Evolutionary conservation across 2,113 vertebrate genomes (phyloP).

Genomic region (Rhadina sibilatrix): DNA sequence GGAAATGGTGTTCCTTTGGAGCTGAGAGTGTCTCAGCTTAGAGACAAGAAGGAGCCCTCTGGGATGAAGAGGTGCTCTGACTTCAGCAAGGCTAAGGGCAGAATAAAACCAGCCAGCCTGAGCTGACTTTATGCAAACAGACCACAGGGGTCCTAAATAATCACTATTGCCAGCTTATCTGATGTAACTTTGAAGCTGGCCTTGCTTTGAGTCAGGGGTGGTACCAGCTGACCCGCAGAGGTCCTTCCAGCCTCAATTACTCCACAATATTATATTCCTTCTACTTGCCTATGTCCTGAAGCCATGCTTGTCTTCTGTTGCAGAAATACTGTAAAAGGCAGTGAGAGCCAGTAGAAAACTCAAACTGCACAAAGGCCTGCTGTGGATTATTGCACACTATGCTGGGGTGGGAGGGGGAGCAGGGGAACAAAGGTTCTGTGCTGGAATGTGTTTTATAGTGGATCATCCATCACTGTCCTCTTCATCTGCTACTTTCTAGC

Average conservation of each 20-base stretch:
- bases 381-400: background rate
- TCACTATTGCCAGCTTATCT: background rate
- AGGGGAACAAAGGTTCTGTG: background rate
- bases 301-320: background rate
- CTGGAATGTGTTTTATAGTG: background rate
- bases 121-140: background rate
- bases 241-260: background rate
- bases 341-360: background rate
- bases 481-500: background rate
- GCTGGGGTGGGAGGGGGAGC: background rate
- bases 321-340: background rate
- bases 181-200: background rate
- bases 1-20: background rate
- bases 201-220: background rate
- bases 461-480: background rate
- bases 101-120: background rate
- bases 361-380: background rate
- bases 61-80: background rate
- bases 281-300: background rate
- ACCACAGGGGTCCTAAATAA: slow-evolving; percentile 5
- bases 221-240: background rate
- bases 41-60: background rate
- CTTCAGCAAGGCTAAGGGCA: background rate
- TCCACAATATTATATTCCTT: background rate
- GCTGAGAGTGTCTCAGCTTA: background rate